phyloP scores from a whole-genome alignment of 2,113 vertebrate genomes.

The Ictalurus furcatus region DNA sequence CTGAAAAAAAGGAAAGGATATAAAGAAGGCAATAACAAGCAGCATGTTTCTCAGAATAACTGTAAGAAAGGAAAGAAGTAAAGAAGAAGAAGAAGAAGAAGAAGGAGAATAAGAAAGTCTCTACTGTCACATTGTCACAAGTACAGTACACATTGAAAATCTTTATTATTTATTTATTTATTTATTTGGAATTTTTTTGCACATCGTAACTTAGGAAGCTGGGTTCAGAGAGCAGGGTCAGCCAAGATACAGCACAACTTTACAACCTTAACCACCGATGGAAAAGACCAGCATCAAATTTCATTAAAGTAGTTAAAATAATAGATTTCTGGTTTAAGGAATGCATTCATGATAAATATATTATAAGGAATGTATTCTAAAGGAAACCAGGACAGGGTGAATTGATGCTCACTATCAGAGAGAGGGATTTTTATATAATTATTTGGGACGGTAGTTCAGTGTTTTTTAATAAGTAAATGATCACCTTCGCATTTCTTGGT shows the following conservation, averaged over 20 bases:
- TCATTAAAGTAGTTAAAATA: neutral
- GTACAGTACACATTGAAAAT: neutral
- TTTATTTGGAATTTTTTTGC: neutral
- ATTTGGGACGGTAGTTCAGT: neutral
- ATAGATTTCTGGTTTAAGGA: neutral
- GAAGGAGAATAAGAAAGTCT: neutral
- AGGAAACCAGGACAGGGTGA: too few species aligned
- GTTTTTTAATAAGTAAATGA: neutral
- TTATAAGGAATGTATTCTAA: neutral
- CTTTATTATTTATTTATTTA: too few species aligned
- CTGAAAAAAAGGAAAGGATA: constrained; percentile 61
- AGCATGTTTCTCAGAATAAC: neutral
- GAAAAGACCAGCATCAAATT: neutral
- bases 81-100: too few species aligned
- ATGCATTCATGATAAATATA: neutral
- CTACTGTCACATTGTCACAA: neutral
- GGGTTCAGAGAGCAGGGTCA: neutral
- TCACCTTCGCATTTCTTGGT: constrained; percentile 91
- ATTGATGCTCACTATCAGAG: neutral
- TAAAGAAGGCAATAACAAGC: neutral
- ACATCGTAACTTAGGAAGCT: neutral
- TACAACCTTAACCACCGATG: neutral
- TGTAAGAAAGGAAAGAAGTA: neutral
- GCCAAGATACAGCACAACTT: neutral
- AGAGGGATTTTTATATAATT: neutral